phyloP scores from a whole-genome alignment of 2,797 vertebrate genomes.

The Sebastes cheni region DNA sequence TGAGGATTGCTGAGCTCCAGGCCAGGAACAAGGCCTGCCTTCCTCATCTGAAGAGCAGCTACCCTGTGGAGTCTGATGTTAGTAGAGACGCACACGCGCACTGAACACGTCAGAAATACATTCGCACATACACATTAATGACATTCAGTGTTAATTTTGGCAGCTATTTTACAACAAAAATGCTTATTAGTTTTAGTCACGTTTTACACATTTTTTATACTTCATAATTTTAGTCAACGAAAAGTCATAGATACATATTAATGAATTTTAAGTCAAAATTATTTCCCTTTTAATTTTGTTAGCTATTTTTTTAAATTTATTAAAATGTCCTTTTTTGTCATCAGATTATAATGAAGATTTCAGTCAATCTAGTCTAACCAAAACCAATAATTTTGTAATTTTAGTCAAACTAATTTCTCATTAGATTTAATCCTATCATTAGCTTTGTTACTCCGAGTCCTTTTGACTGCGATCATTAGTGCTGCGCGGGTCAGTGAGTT shows the following conservation, averaged over 20 bases:
- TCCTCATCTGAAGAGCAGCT: slow-evolving; percentile 94
- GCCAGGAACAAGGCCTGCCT: slow-evolving; percentile 88
- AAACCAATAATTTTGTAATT: no score
- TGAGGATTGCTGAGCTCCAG: slow-evolving; percentile 92
- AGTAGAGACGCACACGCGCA: not conserved
- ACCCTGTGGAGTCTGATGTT: slow-evolving; percentile 91
- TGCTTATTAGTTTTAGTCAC: not conserved
- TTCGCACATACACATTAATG: not conserved
- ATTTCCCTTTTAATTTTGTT: not conserved
- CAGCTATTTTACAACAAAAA: not conserved
- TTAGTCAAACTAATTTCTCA: not conserved
- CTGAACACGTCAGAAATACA: not conserved
- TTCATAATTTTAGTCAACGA: not conserved
- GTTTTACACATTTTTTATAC: not conserved
- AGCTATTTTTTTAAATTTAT: not conserved
- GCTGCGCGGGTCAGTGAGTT: not conserved
- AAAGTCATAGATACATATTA: not conserved
- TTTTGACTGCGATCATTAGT: not conserved
- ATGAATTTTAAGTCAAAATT: no score
- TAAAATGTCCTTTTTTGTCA: not conserved
- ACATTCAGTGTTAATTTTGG: not conserved
- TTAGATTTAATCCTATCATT: not conserved
- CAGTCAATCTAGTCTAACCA: not conserved
- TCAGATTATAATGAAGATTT: not conserved
- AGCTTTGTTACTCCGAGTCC: not conserved